Percentiles rank a stretch among this genome's conserved stretches.
phyloP scores from a whole-genome alignment of 2,888 invertebrate species.

The Omphaloscelis lunosa region DNA sequence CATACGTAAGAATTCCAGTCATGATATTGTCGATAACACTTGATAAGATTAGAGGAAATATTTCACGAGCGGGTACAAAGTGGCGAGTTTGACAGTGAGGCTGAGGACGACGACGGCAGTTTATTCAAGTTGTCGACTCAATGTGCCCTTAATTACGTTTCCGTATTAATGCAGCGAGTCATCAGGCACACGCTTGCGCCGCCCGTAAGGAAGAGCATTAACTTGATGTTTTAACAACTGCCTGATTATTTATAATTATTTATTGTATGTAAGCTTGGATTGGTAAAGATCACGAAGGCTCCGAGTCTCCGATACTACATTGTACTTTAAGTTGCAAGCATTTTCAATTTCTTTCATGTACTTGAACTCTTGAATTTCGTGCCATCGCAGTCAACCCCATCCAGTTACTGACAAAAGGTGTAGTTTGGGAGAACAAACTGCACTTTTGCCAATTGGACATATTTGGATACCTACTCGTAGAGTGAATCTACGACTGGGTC shows the following conservation, averaged over 20 bases:
- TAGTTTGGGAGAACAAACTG: background rate
- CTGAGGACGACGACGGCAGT: background rate
- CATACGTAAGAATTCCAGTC: slow-evolving; percentile 14
- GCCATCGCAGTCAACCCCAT: background rate
- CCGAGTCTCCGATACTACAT: background rate
- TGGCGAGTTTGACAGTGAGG: slow-evolving; percentile 1
- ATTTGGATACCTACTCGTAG: background rate
- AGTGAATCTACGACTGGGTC: background rate
- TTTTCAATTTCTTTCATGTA: background rate
- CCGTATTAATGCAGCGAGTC: slow-evolving; percentile 76
- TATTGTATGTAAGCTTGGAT: slow-evolving; percentile 7
- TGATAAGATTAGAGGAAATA: slow-evolving; percentile 58
- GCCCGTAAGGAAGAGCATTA: slow-evolving; percentile 37
- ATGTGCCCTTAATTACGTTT: slow-evolving; percentile 79
- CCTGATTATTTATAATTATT: slow-evolving; percentile 20
- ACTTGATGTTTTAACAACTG: slow-evolving; percentile 31
- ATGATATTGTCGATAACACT: slow-evolving; percentile 54
- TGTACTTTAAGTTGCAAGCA: background rate
- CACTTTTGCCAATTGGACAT: background rate
- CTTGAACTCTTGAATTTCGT: background rate
- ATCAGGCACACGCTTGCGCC: slow-evolving; percentile 49
- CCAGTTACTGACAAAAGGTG: background rate
- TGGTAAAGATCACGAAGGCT: slow-evolving; percentile 2
- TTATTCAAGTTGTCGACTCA: slow-evolving; percentile 62
- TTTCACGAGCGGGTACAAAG: background rate